Evolutionary conservation across 1,140 invertebrate genomes (phyloP).

Genomic region (Bombus balteatus): DNA sequence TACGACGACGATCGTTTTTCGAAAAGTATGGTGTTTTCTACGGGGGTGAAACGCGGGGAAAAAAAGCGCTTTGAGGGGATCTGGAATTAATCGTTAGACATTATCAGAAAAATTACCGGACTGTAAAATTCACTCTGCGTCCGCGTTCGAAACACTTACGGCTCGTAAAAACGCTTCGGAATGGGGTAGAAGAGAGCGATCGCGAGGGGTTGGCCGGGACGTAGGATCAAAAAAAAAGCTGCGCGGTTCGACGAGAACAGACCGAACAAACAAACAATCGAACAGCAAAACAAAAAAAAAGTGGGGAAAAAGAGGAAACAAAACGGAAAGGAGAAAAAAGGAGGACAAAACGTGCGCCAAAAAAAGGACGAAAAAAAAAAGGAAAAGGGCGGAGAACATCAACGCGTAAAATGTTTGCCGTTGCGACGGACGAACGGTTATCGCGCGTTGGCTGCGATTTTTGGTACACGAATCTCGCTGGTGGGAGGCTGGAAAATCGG

Average conservation of each 20-base stretch:
- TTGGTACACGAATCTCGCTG: slow-evolving; percentile 63
- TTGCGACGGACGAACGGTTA: slow-evolving; percentile 68
- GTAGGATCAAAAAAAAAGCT: slow-evolving; percentile 6
- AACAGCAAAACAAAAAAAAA: not conserved
- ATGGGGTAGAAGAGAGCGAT: slow-evolving; percentile 29
- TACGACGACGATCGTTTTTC: not conserved
- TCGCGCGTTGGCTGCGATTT: slow-evolving; percentile 68
- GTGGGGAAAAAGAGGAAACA: not conserved
- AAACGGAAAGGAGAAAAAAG: not conserved
- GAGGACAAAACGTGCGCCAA: slow-evolving; percentile 2
- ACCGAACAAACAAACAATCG: slow-evolving; percentile 7
- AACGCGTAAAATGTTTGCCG: slow-evolving; percentile 69
- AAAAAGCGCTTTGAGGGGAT: not conserved
- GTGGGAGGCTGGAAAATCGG: slow-evolving; percentile 54
- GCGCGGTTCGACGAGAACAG: slow-evolving; percentile 25
- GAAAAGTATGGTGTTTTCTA: not conserved
- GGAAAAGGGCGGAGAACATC: slow-evolving; percentile 57
- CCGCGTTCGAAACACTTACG: slow-evolving; percentile 58
- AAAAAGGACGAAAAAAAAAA: slow-evolving; percentile 45
- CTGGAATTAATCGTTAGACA: slow-evolving; percentile 56
- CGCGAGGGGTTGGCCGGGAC: not conserved
- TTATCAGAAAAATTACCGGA: slow-evolving; percentile 63
- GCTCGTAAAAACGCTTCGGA: slow-evolving; percentile 58
- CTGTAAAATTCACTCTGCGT: slow-evolving; percentile 60
- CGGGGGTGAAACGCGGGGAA: not conserved